Evolutionary conservation across 2,888 invertebrate genomes (phyloP), one percentile per base, ranked within the genome.

Genomic region (Rhodophaea formosa): DNA sequence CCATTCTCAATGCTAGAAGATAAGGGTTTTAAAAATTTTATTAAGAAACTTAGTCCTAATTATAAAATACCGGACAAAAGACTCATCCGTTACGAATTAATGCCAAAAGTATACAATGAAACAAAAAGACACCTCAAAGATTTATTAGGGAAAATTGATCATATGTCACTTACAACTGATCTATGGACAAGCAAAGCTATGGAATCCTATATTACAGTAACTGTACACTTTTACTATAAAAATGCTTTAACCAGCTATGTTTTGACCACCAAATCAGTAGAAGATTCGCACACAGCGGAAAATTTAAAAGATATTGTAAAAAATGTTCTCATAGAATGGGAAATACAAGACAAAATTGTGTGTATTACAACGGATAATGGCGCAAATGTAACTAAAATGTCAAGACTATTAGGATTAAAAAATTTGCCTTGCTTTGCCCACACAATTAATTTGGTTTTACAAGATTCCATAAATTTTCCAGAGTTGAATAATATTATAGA

Each of bases 81-180:
- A 62, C 42, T 8, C 47, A 58, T 64, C 30, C 56, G 59, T n/a
- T 63, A 62, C 53, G 52, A 61, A 10, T 32, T 61, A 61, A 58
- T 61, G 59, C 61, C 63, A 7, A 53, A 62, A 63, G 23, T 61
- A 12, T 61, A 23, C 29, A n/a, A 57, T 10, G 8, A 45, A 23
- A 10, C 23, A 12, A 23, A 57, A 49, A 46, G 15, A 14, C 3
- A 57, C 58, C 2, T 55, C 60, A 46, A 17, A 45, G 8, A 49
- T n/a, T n/a, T n/a, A n/a, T n/a, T n/a, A n/a, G n/a, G n/a, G n/a
- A 45, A 57, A 42, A 23, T 59, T 30, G 53, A 53, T 8, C 35
- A 64, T 51, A 53, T 64, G 17, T 43, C 64, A 29, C 32, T 62
- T 16, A 62, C 64, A 32, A 58, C 59, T 49, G 61, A 64, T 60